phyloP scores from a whole-genome alignment of 2,797 vertebrate species.

The Phrynocephalus forsythii region DNA sequence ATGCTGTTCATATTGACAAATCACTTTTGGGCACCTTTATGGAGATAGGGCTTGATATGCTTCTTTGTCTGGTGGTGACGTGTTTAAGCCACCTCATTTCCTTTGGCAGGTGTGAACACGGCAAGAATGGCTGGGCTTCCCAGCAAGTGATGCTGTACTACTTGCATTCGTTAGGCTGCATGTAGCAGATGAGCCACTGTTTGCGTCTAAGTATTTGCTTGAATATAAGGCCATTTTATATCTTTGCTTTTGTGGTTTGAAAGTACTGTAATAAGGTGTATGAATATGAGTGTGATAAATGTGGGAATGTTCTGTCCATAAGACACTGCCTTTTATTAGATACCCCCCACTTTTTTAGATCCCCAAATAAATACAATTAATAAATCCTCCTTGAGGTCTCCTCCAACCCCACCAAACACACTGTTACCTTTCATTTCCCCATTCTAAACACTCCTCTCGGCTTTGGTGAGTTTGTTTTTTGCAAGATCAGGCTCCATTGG shows the following conservation, averaged over 20 bases:
- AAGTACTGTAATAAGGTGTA: not conserved
- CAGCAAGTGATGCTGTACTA: fast-evolving
- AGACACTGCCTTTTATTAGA: too few species aligned
- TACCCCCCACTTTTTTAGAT: too few species aligned
- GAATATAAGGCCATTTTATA: not conserved
- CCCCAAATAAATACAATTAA: too few species aligned
- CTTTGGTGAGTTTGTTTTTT: too few species aligned
- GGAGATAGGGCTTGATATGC: not conserved
- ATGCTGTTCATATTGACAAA: not conserved
- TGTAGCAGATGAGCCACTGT: not conserved
- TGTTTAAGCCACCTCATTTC: not conserved
- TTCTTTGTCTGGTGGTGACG: too few species aligned
- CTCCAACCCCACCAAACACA: too few species aligned
- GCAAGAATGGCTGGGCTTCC: conserved; percentile 1
- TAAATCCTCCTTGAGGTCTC: too few species aligned
- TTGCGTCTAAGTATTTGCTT: too few species aligned
- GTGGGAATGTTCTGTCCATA: not conserved
- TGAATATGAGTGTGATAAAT: not conserved
- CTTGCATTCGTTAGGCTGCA: fast-evolving
- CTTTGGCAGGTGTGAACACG: not conserved
- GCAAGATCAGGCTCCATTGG: too few species aligned
- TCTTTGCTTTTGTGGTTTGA: not conserved
- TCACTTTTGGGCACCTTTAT: not conserved
- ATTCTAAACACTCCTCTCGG: too few species aligned
- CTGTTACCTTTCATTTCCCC: too few species aligned